Evolutionary conservation across 2,888 invertebrate species (phyloP), one percentile per base, ranked within the genome.

Genomic region (Norana najaformis): DNA sequence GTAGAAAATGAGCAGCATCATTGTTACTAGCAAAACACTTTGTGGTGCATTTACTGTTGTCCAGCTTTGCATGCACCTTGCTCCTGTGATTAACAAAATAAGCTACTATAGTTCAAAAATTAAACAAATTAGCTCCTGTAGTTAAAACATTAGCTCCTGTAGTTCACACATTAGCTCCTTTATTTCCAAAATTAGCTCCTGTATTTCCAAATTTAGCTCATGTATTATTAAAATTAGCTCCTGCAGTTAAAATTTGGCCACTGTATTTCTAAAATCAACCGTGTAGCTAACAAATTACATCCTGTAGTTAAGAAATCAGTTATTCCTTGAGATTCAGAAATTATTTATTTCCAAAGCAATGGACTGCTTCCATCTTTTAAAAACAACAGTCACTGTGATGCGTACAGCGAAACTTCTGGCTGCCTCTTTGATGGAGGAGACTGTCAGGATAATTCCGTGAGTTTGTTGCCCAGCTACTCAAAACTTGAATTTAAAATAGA

Each of bases 351-450:
- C n/a, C 37, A 85, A 85, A 37, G 3, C 36, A 13, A 85, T 36
- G 20, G 85, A 85, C 34, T 99, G 99, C 93, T 98, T 97, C 97
- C 97, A 97, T 92, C 97, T 97, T 0, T 99, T 98, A 95, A 97
- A n/a, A n/a, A 97, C 96, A 97, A 99, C 94, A 97, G 97, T 0
- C 96, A 96, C 83, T 99, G 99, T 94, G 97, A 99, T 94, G 96
- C 97, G 93, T 97, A 97, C 89, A 99, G 99, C 94, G 98, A 99
- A 95, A 98, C 97, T 53, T 97, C 97, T 30, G 97, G 97, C 92
- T 99, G 99, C 94, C 96, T 99, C 16, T 99, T 97, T 94, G 99
- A 99, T 93, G 99, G 99, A 0, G 96, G 97, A 91, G 99, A 99
- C 94, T 99, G 99, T 93, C 85, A 85, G 37, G 85, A 85, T n/a